These are phyloP conservation scores for Montipora capricornis DNA, from an alignment of 64 coral and sea anemone genomes.

Conservation along the genomic window DNA sequence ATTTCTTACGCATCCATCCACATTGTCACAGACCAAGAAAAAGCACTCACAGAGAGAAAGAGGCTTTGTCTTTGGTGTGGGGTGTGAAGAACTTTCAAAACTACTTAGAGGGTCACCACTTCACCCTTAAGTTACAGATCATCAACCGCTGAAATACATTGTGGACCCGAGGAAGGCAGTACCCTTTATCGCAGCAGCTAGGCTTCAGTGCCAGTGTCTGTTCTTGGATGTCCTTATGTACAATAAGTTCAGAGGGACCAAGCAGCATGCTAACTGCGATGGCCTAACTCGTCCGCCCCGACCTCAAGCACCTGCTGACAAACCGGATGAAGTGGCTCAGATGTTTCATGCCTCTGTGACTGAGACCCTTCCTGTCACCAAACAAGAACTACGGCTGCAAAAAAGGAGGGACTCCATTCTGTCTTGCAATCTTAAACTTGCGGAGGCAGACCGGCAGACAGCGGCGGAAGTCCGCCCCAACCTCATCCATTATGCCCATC, in stretches of 20 bases:
- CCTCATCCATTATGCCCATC: conserved; percentile 36
- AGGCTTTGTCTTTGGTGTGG: conserved; percentile 20
- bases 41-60: no score
- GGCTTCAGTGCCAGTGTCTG: conserved; percentile 51
- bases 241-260: conserved; percentile 20
- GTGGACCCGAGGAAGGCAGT: conserved; percentile 67
- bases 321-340: conserved; percentile 14
- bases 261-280: conserved; percentile 66
- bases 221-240: conserved; percentile 54
- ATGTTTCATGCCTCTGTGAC: conserved; percentile 11
- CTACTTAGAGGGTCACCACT: conserved; percentile 50
- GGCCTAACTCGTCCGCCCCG: neutral
- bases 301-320: neutral
- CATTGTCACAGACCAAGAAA: conserved; percentile 13
- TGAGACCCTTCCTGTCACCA: conserved; percentile 38
- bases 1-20: conserved; percentile 6
- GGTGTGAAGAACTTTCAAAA: conserved; percentile 67
- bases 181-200: conserved; percentile 44
- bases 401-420: conserved; percentile 48
- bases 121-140: conserved; percentile 59
- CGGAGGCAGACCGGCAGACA: conserved; percentile 18
- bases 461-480: neutral
- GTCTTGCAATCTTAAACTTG: conserved; percentile 19
- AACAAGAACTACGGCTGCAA: conserved; percentile 26
- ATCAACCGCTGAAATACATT: conserved; percentile 73